Percentiles rank a stretch among this genome's conserved stretches.
Evolutionary conservation across 2,113 vertebrate genomes (phyloP).

Genomic region (Phoenicopterus ruber): DNA sequence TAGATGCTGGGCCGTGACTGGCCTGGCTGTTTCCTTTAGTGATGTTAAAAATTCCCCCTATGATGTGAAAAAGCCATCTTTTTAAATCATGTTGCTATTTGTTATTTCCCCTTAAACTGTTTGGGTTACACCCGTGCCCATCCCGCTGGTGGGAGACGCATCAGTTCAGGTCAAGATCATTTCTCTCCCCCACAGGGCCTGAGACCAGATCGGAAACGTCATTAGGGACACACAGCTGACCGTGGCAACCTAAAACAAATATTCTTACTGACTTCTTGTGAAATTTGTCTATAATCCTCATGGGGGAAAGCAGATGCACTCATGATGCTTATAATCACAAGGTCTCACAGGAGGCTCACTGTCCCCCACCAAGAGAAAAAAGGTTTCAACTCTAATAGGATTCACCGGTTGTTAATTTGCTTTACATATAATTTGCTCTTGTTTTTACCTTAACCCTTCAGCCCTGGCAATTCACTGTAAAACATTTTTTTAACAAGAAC

Average conservation of each 20-base stretch:
- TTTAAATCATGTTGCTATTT: no score
- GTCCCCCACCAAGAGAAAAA: background rate
- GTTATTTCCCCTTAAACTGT: background rate
- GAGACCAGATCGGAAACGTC: background rate
- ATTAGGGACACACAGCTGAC: background rate
- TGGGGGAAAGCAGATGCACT: background rate
- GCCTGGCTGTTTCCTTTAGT: background rate
- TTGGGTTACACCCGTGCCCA: background rate
- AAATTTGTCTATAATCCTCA: background rate
- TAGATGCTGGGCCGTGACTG: no score
- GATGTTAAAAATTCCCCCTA: background rate
- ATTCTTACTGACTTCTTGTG: background rate
- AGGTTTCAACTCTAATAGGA: no score
- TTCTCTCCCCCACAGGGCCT: background rate
- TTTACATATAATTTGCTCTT: no score
- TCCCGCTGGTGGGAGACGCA: background rate
- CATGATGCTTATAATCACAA: background rate
- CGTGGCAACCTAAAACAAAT: background rate
- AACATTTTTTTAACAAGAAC: no score
- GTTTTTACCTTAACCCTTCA: no score
- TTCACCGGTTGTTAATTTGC: no score
- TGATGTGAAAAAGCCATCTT: no score
- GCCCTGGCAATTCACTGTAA: no score
- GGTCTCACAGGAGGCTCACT: background rate
- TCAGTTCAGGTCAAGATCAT: background rate